phyloP scores from a whole-genome alignment of 2,797 vertebrate genomes.

The Helicolenus hilgendorfi region DNA sequence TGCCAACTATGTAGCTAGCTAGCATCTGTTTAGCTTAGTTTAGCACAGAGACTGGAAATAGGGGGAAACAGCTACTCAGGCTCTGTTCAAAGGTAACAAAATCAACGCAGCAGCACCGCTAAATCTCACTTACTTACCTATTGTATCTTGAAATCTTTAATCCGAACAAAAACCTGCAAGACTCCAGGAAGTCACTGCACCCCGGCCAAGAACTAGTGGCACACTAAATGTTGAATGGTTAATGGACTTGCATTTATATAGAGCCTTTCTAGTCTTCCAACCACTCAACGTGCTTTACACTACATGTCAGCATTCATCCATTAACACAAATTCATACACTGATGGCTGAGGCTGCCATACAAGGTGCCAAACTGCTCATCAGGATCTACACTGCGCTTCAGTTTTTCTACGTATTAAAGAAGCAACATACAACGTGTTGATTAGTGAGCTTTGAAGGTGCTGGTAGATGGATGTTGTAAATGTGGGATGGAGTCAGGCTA shows the following conservation, averaged over 20 bases:
- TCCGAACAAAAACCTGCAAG: background rate
- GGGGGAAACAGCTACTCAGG: too few relatives aligned
- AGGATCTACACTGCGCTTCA: background rate
- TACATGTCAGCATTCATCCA: too few relatives aligned
- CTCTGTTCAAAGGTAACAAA: background rate
- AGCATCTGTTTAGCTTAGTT: background rate
- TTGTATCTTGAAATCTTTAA: background rate
- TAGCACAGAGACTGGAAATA: background rate
- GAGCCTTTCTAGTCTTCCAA: too few relatives aligned
- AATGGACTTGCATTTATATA: too few relatives aligned
- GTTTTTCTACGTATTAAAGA: background rate
- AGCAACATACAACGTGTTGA: background rate
- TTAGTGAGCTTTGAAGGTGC: background rate
- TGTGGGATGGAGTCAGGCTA: background rate
- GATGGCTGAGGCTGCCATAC: too few relatives aligned
- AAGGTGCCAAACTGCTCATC: too few relatives aligned
- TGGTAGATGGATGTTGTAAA: background rate
- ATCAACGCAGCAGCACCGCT: background rate
- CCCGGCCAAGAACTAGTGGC: rapidly evolving
- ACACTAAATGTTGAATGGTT: background rate
- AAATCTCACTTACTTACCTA: background rate
- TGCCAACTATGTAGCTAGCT: background rate
- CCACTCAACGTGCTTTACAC: too few relatives aligned
- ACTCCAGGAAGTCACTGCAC: background rate
- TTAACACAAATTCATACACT: too few relatives aligned